Base-by-base conservation (phyloP, 2,797 vertebrate species). In the Sebastiscus albofasciatus region DNA sequence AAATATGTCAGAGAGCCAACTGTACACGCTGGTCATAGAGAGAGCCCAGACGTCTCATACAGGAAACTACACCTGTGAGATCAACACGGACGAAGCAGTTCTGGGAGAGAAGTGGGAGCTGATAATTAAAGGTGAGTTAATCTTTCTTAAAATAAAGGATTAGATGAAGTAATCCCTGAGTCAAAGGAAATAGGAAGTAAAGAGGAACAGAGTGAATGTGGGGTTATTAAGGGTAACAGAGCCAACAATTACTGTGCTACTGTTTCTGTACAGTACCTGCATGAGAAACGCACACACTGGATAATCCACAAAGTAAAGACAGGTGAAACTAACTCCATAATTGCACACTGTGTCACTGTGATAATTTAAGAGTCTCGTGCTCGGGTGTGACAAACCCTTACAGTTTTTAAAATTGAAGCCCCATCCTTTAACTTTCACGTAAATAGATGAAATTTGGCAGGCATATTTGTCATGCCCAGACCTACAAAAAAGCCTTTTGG, bases 31-130 rank as follows among this genome's bases (percentile, higher is more conserved):
- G 24, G 24, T 74, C 60, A 86, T 93, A 70, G 12, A 72, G 4
- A 68, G 3, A 1, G 84, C n/a, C 10, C 52, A 75, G 24, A 18
- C 0, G 10, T 56, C 1, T 33, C 85, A 93, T 14, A 16, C 52
- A 4, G 93, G 92, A 55, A 93, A 88, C 84, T 94, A 92, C 73
- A 89, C 82, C 18, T 94, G 93, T 73, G 52, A 31, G 3, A 36
- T 5, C 2, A 3, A 0, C 1, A 60, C 13, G 0, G 0, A 0
- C 0, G 0, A 0, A 1, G 86, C 82, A 67, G 0, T 2, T 2
- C 7, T 0, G 6, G 12, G 26, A 2, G 0, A 60, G 2, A 29
- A 8, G 0, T 92, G 83, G 90, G 61, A 89, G 24, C 89, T 94
- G 6, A 11, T 86, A 20, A 77, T 93, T 22, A 87, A 39, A 83